Conservation (phyloP, 2,797 vertebrate genomes). For the Bradypus variegatus region DNA sequence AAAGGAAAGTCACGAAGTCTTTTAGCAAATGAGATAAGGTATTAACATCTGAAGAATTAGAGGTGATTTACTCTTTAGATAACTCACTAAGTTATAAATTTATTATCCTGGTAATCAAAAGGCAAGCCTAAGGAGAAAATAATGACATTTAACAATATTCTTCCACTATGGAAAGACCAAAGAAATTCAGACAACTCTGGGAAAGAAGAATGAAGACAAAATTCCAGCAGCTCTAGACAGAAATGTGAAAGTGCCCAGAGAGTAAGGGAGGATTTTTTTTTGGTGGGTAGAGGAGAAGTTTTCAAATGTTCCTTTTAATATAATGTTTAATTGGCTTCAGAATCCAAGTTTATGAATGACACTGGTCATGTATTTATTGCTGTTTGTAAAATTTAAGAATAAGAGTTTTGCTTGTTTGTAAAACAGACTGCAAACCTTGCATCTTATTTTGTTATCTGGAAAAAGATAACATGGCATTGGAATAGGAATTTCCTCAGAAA, state of each 20-base stretch:
- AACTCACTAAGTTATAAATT: slow-evolving; percentile 16
- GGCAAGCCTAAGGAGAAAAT: not conserved
- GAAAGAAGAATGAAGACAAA: not conserved
- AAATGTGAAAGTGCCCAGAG: not conserved
- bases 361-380: not conserved
- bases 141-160: slow-evolving; percentile 13
- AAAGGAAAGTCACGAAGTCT: not conserved
- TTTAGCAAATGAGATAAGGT: not conserved
- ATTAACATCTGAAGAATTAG: not conserved
- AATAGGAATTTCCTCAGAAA: not conserved
- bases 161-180: not conserved
- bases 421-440: not conserved
- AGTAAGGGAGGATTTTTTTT: not conserved
- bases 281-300: not conserved
- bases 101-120: not conserved
- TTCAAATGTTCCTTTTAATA: not conserved
- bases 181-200: not conserved
- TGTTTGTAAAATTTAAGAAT: not conserved
- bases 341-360: not conserved
- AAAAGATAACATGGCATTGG: not conserved
- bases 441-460: not conserved
- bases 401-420: not conserved
- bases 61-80: not conserved
- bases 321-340: not conserved
- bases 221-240: not conserved